These are phyloP conservation scores for Promerops cafer DNA, from an alignment of 2,113 vertebrate genomes.

Conservation along the genomic window DNA sequence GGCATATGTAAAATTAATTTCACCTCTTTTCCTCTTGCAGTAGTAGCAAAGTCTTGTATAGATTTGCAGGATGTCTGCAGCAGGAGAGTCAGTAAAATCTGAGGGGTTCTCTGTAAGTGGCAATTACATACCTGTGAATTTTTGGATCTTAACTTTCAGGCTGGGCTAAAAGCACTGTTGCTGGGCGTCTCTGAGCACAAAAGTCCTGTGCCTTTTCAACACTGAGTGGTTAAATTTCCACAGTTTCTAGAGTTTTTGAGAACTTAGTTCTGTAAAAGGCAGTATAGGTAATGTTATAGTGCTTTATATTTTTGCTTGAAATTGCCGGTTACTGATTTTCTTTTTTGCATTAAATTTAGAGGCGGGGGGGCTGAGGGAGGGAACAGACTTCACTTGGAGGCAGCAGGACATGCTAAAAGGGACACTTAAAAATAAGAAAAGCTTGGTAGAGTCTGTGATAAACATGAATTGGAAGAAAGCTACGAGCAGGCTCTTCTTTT, in stretches of 20 bases:
- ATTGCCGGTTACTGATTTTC: conserved; percentile 30
- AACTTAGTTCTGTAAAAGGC: conserved; percentile 47
- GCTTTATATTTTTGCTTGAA: conserved; percentile 69
- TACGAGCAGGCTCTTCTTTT: conserved; percentile 52
- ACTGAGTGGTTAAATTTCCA: conserved; percentile 43
- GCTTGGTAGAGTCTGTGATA: conserved; percentile 47
- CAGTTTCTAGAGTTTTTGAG: conserved; percentile 48
- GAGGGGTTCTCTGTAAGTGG: conserved; percentile 41
- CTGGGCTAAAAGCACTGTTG: neutral
- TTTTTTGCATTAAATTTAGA: conserved; percentile 35
- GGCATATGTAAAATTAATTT: conserved; percentile 44
- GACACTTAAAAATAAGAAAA: conserved; percentile 40
- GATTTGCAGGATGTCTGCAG: neutral
- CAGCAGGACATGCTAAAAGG: conserved; percentile 20
- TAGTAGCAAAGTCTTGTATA: conserved; percentile 2
- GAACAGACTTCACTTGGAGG: conserved; percentile 16
- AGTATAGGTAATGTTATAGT: conserved; percentile 52
- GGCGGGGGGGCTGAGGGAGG: neutral
- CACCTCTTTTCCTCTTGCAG: conserved; percentile 4
- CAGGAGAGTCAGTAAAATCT: conserved; percentile 40
- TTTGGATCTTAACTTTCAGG: neutral
- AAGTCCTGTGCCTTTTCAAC: conserved; percentile 72
- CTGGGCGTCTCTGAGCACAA: conserved; percentile 50
- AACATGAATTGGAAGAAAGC: conserved; percentile 58
- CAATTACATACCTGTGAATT: conserved; percentile 5